Base-by-base conservation (phyloP, 2,113 vertebrate genomes). In the Odontesthes bonariensis region DNA sequence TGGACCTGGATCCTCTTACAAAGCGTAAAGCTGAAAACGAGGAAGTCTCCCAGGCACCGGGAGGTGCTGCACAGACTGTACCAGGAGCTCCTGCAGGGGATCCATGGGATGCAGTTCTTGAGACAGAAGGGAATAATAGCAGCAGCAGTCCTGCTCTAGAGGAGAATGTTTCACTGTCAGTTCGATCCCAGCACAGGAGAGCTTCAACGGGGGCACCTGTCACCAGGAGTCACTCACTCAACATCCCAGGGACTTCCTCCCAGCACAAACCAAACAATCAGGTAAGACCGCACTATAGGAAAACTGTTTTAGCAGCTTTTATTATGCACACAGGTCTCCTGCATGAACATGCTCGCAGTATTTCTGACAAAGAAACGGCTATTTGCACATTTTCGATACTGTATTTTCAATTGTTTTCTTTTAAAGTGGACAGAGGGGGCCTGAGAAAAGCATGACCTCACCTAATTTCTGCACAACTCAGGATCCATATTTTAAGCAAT, bases 71-170 rank as follows among this genome's bases (percentile, higher is more conserved):
- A 8, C 64, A 69, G 55, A 86, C 84, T 2, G 80, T 33, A 20
- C 49, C 87, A 54, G 91, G 80, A 32, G 68, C 77, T 57, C 76
- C 85, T 60, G 94, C 94, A 1, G 94, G 96, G 52, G 98, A 99
- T 90, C 98, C 98, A 0, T 99, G 98, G 98, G 98, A 99, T 62
- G 98, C 97, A 7, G 98, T 99, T 69, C 94, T 99, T 19, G 96
- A 97, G 80, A 95, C 94, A n/a, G 89, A 95, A 76, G 68, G 84
- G 83, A 60, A 75, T 59, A 75, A 40, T 4, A 54, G 31, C 38
- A 77, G 77, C 42, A 78, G 83, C 53, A 88, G 92, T 88, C 91
- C 91, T 3, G 79, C 89, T 17, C 88, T 90, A 1, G 84, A 91
- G 90, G 94, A 78, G 63, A 96, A 95, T 49, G 52, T 69, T 14